phyloP scores from a whole-genome alignment of 2,888 invertebrate species.

The Pollenia griseotomentosa region DNA sequence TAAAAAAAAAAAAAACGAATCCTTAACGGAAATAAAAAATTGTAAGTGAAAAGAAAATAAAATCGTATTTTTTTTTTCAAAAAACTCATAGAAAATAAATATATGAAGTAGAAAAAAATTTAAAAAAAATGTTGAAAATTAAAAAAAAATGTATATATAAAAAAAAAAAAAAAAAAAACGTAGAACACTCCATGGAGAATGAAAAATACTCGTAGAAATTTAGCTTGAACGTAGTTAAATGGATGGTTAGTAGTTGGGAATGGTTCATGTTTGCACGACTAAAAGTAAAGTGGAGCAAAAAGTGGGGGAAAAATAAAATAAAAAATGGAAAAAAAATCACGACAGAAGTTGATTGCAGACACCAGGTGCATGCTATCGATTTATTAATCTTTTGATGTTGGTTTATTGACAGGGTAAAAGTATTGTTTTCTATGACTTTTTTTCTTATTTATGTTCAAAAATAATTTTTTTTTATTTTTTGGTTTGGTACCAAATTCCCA shows the following conservation, averaged over 20 bases:
- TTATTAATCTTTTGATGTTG: slow-evolving; percentile 74
- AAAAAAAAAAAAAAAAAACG: slow-evolving; percentile 45
- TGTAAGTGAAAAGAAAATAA: slow-evolving; percentile 51
- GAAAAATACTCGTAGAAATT: slow-evolving; percentile 43
- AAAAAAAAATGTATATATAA: slow-evolving; percentile 5
- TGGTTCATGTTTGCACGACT: neutral
- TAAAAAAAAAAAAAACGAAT: slow-evolving; percentile 22
- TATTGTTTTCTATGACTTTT: slow-evolving; percentile 66
- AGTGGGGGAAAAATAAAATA: neutral
- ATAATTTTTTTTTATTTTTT: slow-evolving; percentile 10
- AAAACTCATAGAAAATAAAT: slow-evolving; percentile 42
- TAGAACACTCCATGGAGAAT: slow-evolving; percentile 36
- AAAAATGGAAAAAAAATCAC: slow-evolving; percentile 47
- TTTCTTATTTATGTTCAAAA: neutral
- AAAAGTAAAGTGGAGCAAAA: neutral
- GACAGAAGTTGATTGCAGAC: slow-evolving; percentile 72
- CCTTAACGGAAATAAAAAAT: slow-evolving; percentile 59
- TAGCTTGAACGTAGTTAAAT: slow-evolving; percentile 36
- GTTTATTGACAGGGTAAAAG: slow-evolving; percentile 72
- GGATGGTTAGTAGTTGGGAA: slow-evolving; percentile 3
- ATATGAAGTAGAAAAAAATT: slow-evolving; percentile 24
- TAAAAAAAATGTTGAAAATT: slow-evolving; percentile 41
- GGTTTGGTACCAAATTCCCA: slow-evolving; percentile 32
- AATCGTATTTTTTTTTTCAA: slow-evolving; percentile 16
- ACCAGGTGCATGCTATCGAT: slow-evolving; percentile 74